Evolutionary conservation across 92 coral and sea anemone genomes (phyloP).

Genomic region (Siderastrea radians): DNA sequence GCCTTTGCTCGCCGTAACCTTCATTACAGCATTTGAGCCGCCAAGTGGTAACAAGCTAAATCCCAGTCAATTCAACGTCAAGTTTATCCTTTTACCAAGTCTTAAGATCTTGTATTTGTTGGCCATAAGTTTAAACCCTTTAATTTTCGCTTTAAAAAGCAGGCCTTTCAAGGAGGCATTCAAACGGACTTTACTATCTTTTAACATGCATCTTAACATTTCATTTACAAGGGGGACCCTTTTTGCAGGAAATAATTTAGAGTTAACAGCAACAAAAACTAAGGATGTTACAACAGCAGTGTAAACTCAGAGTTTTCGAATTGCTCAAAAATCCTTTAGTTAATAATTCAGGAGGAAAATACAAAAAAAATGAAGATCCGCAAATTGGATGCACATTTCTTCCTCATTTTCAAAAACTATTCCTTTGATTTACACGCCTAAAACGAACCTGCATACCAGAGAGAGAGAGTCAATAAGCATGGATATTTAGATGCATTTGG

Average conservation of each 20-base stretch:
- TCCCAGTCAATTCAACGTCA: constrained; percentile 6
- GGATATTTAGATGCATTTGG: no score
- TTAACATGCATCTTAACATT: neutral
- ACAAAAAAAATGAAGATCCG: no score
- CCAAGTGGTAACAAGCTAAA: neutral
- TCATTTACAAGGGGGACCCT: no score
- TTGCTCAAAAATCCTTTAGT: no score
- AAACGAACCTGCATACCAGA: no score
- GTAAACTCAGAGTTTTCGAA: no score
- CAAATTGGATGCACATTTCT: no score
- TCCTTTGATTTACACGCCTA: no score
- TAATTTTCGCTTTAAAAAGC: constrained; percentile 41
- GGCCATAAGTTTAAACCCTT: constrained; percentile 34
- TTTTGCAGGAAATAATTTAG: neutral
- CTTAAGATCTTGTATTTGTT: constrained; percentile 29
- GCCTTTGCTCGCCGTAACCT: constrained; percentile 23
- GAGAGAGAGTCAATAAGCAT: no score
- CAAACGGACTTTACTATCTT: neutral
- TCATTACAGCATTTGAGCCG: constrained; percentile 18
- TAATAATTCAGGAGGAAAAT: no score
- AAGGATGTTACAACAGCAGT: no score
- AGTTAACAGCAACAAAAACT: neutral
- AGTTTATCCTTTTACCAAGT: constrained; percentile 28
- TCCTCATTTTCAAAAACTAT: no score
- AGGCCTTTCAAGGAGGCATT: constrained; percentile 26